Evolutionary conservation across 2,113 vertebrate genomes (phyloP), one percentile per base, ranked within the genome.

Genomic region (Sturnus vulgaris): DNA sequence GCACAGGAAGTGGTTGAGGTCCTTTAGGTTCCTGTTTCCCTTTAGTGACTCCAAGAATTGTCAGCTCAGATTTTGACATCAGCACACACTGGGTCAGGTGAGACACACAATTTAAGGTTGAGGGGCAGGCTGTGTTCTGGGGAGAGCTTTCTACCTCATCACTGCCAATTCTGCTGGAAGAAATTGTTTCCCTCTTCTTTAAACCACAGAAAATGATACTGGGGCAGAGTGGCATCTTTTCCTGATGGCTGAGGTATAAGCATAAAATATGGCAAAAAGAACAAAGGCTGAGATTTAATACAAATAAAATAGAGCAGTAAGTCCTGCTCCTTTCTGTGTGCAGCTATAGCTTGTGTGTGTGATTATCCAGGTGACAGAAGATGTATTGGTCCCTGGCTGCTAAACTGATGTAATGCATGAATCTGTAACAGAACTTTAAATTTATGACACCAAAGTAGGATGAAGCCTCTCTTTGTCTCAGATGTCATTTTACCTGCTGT

Each of bases 341-440:
- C 57, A 90, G 22, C 73, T 56, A 1, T 44, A 66, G 47, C 35
- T 24, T 52, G 23, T 39, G 44, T 31, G 37, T 47, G 85, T 72
- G 78, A 87, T 91, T 57, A 65, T 39, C 52, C n/a, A 88, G 82
- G 76, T 71, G 86, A 59, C 71, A 90, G 66, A 44, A 81, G 60
- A 80, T 25, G 39, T 46, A 70, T 46, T 84, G 69, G 64, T 86
- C 77, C 81, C 50, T 53, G 33, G 30, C 31, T 30, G 65, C n/a
- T 37, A 37, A 80, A 86, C 59, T 47, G 69, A 82, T 66, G 35
- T 37, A 68, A 87, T 42, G 28, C 5, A 4, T 59, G 57, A 44
- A 65, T 25, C 80, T 52, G n/a, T 46, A 69, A 33, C 42, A 76
- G 72, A 15, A 46, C 8, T n/a, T 88, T n/a, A 57, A 61, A 75